phyloP scores from a whole-genome alignment of 2,888 invertebrate species.

The Phymatocera aterrima region DNA sequence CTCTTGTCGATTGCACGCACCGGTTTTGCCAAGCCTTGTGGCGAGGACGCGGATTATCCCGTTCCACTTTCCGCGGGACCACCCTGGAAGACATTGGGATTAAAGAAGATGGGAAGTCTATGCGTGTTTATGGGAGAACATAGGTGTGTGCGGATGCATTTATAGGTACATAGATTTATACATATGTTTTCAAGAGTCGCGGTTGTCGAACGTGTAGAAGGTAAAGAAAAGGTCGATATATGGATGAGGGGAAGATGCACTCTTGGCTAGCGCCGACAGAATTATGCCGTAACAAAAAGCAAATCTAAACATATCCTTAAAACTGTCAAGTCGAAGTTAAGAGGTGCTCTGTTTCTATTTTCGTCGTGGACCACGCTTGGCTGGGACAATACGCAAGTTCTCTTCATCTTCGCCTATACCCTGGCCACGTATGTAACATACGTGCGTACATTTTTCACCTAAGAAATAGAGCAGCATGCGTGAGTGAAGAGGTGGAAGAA shows the following conservation, averaged over 20 bases:
- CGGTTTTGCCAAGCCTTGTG: slow-evolving; percentile 8
- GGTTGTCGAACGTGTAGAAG: slow-evolving; percentile 16
- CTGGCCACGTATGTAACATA: background rate
- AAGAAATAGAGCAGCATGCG: slow-evolving; percentile 37
- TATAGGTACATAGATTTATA: background rate
- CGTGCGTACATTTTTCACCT: background rate
- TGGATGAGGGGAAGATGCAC: slow-evolving; percentile 21
- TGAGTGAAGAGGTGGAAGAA: background rate
- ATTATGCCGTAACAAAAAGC: slow-evolving; percentile 46
- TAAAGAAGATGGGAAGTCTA: background rate
- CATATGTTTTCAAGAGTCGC: background rate
- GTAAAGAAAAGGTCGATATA: slow-evolving; percentile 37
- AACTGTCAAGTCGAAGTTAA: slow-evolving; percentile 41
- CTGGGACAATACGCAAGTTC: slow-evolving; percentile 31
- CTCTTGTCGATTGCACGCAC: slow-evolving; percentile 21
- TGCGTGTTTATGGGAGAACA: background rate
- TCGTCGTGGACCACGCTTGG: background rate
- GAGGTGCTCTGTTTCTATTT: slow-evolving; percentile 42
- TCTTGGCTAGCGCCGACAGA: slow-evolving; percentile 42
- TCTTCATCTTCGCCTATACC: background rate
- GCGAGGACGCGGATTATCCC: slow-evolving; percentile 36
- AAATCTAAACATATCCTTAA: slow-evolving; percentile 45
- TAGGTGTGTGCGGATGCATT: background rate
- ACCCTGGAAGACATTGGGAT: slow-evolving; percentile 29
- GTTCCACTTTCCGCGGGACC: slow-evolving; percentile 25